These are phyloP conservation scores for Gouania willdenowi DNA, from an alignment of 2,797 vertebrate genomes.

Conservation along the genomic window DNA sequence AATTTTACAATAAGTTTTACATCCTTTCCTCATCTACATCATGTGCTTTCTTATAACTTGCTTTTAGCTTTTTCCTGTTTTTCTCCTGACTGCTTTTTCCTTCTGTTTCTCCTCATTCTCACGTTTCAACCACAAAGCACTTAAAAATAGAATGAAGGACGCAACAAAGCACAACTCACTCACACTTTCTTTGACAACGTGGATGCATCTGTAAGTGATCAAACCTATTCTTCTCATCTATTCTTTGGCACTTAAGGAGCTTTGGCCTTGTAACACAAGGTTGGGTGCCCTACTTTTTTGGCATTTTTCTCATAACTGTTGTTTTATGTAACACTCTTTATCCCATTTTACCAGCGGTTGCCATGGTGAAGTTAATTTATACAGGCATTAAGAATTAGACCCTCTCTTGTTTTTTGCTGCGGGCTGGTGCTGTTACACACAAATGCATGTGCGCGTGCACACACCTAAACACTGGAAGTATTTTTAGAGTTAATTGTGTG, in stretches of 20 bases:
- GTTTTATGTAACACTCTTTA: conserved; percentile 72
- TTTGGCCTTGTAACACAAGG: conserved; percentile 37
- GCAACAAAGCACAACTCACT: background rate
- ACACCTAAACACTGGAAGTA: conserved; percentile 7
- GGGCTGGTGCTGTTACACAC: conserved; percentile 25
- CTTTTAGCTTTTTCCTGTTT: conserved; percentile 10
- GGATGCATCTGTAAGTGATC: conserved; percentile 26
- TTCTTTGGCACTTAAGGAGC: conserved; percentile 28
- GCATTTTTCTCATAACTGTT: conserved; percentile 61
- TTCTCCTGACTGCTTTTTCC: conserved; percentile 5
- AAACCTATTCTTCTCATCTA: conserved; percentile 9
- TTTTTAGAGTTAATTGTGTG: conserved; percentile 12
- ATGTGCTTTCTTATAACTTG: background rate
- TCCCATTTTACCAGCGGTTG: conserved; percentile 72
- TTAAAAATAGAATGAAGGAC: conserved; percentile 6
- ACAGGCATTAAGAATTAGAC: conserved; percentile 63
- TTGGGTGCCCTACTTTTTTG: conserved; percentile 61
- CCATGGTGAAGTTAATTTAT: conserved; percentile 75
- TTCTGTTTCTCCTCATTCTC: conserved; percentile 13
- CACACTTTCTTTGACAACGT: conserved; percentile 1
- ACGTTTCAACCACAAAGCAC: background rate
- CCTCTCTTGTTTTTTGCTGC: conserved; percentile 50
- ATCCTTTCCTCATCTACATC: too few relatives aligned
- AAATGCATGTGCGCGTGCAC: conserved; percentile 2
- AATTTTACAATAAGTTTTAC: too few relatives aligned